Evolutionary conservation across 2,888 invertebrate species (phyloP).

Genomic region (Sinopyrophorus schimmeli): DNA sequence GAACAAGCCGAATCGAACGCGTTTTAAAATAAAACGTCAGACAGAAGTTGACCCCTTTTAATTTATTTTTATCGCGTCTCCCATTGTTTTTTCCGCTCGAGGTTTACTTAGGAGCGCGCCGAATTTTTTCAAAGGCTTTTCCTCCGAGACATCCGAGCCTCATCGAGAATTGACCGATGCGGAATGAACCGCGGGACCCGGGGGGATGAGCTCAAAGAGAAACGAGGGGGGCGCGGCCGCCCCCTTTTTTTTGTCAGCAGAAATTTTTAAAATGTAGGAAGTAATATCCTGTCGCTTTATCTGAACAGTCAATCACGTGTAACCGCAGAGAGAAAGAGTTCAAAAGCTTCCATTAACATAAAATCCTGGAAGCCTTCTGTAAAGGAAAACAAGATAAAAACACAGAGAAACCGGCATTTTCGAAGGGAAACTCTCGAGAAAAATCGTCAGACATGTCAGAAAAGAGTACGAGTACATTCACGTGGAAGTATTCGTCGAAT

Average conservation of each 20-base stretch:
- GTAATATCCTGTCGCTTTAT: background rate
- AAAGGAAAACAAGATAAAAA: slow-evolving; percentile 15
- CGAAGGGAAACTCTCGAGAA: slow-evolving; percentile 23
- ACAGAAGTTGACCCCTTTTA: no score
- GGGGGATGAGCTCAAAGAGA: no score
- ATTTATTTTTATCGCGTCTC: no score
- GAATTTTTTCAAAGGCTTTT: no score
- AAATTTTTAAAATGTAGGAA: slow-evolving; percentile 1
- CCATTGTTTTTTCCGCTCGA: no score
- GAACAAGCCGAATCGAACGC: no score
- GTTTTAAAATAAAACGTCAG: no score
- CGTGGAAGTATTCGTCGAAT: slow-evolving; percentile 36
- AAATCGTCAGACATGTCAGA: slow-evolving; percentile 29
- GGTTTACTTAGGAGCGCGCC: no score
- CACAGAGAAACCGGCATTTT: slow-evolving; percentile 17
- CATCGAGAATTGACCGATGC: no score
- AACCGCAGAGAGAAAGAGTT: slow-evolving; percentile 5
- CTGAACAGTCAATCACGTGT: slow-evolving; percentile 1
- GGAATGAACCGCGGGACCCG: no score
- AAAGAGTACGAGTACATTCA: slow-evolving; percentile 35
- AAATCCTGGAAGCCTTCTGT: slow-evolving; percentile 9
- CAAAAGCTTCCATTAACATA: slow-evolving; percentile 18
- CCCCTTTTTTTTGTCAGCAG: background rate
- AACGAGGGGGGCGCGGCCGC: no score
- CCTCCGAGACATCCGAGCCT: no score